Percentiles rank a stretch among this genome's conserved stretches.
These are phyloP conservation scores for Montipora cactus DNA, from an alignment of 64 coral and sea anemone species.

Conservation along the genomic window DNA sequence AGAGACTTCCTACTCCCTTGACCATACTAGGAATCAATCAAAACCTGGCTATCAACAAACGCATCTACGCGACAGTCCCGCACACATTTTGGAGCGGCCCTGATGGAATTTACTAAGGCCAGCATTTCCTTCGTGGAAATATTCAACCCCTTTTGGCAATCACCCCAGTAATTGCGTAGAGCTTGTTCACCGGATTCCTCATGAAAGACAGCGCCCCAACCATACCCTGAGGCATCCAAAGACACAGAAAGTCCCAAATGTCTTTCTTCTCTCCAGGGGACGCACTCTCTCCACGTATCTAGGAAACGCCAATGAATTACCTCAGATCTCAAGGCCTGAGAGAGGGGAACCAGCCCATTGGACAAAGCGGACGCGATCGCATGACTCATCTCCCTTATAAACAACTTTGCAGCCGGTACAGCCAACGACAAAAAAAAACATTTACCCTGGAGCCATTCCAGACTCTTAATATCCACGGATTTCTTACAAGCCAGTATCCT, in stretches of 20 bases:
- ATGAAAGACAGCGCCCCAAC: background rate
- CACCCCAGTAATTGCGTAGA: background rate
- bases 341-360: background rate
- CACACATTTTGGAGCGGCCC: background rate
- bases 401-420: background rate
- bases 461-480: too few species aligned
- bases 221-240: too few species aligned
- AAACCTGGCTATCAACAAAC: conserved; percentile 8
- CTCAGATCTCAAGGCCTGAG: too few species aligned
- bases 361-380: background rate
- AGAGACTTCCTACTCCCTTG: conserved; percentile 29
- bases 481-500: too few species aligned
- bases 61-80: conserved; percentile 27
- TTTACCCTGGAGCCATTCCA: too few species aligned
- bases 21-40: background rate
- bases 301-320: too few species aligned
- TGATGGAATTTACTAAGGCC: conserved; percentile 13
- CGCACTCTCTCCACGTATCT: too few species aligned
- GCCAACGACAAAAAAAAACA: too few species aligned
- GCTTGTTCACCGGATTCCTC: background rate
- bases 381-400: too few species aligned
- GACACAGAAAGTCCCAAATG: too few species aligned
- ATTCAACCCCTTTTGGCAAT: conserved; percentile 2
- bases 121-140: conserved; percentile 44
- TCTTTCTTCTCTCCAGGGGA: too few species aligned